phyloP scores from a whole-genome alignment of 2,797 vertebrate species.

The Tragelaphus oryx region DNA sequence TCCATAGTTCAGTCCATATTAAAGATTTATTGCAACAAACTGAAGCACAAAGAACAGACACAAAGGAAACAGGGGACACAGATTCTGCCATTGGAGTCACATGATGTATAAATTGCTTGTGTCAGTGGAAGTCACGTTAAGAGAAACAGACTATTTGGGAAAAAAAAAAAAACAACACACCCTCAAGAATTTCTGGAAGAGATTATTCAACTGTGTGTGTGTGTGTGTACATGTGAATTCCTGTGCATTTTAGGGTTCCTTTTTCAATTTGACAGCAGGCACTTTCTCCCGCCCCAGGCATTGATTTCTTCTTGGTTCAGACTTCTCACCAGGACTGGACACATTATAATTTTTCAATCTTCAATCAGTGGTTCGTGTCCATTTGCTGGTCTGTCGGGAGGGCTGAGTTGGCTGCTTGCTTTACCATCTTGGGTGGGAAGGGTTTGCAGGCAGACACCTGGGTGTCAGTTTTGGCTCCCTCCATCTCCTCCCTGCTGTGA shows the following conservation, averaged over 20 bases:
- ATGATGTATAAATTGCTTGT: not conserved
- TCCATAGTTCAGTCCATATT: slow-evolving; percentile 62
- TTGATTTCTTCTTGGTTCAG: not conserved
- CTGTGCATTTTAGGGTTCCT: not conserved
- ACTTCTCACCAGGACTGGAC: not conserved
- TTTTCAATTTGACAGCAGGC: not conserved
- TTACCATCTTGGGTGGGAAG: not conserved
- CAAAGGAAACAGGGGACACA: not conserved
- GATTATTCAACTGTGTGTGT: not conserved
- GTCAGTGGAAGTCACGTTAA: not conserved
- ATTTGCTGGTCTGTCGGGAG: not conserved
- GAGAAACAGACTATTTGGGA: not conserved
- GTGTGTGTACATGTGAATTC: not conserved
- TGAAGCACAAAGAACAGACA: slow-evolving; percentile 41
- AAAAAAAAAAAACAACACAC: not conserved
- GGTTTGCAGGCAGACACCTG: not conserved
- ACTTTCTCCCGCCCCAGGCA: not conserved
- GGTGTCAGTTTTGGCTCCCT: not conserved
- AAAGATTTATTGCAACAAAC: slow-evolving; percentile 72
- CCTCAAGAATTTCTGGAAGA: not conserved
- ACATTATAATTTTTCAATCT: not conserved
- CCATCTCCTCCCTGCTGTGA: not conserved
- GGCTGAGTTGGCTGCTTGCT: not conserved
- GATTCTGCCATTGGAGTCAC: not conserved
- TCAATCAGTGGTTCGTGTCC: rapidly evolving